Base-by-base conservation (phyloP, 2,113 vertebrate species). In the Condylura cristata region DNA sequence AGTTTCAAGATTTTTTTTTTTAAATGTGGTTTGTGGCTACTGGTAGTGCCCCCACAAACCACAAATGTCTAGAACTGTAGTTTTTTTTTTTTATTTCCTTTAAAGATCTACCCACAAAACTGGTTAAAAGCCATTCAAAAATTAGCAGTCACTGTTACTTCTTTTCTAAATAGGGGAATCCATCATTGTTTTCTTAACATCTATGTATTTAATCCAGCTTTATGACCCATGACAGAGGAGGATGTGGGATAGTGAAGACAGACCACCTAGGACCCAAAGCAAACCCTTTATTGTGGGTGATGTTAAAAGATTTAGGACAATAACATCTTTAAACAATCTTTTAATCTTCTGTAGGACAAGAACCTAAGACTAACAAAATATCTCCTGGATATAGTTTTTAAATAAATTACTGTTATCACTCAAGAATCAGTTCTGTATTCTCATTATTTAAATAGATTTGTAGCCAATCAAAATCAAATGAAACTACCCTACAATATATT, bases 121-220 rank as follows among this genome's bases (percentile, higher is more conserved):
- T 86, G 34, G 86, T 95, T 95, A 96, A 83, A 87, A 22, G 22
- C 75, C 30, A 61, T 92, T 97, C 95, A 46, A 95, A 96, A 97
- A 32, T 66, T 41, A 74, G 16, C 16, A 96, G 60, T 13, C 11
- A 82, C 2, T 70, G 7, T 66, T 93, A 82, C 85, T 95, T 94
- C 74, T 93, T 88, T 90, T 86, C 86, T 48, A 90, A 93, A 74
- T 8, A 20, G 37, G 28, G 30, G 1, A 48, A 78, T 39, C 18
- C 28, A 39, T 51, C 37, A 76, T 75, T 96, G 32, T 96, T 97
- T 56, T 56, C 53, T 22, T 56, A 22, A 53, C 53, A 56, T 96
- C 44, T 86, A 53, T 60, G 61, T 94, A 85, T 87, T 76, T 48
- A 0, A 0, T 28, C 17, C 4, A 53, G 39, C 26, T 90, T 92